Percentiles rank a stretch among this genome's conserved stretches.
These are phyloP conservation scores for Egretta garzetta DNA, from an alignment of 2,113 vertebrate species.

Conservation along the genomic window DNA sequence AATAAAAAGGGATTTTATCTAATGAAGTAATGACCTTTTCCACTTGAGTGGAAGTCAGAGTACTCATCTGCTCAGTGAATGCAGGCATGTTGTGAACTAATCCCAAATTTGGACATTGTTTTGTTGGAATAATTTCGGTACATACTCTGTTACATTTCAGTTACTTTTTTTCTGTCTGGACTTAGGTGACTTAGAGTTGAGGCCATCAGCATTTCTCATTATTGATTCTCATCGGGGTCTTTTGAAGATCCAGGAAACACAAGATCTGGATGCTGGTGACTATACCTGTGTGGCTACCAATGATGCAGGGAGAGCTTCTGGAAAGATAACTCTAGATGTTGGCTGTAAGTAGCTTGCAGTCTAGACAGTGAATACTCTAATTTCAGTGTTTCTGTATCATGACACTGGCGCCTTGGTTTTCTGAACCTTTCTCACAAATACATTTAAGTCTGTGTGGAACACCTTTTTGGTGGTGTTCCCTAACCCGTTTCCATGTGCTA, in stretches of 20 bases:
- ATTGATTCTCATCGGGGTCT: constrained; percentile 80
- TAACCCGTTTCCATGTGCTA: background rate
- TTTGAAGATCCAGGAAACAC: constrained; percentile 87
- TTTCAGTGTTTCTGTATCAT: background rate
- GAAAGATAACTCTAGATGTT: constrained; percentile 88
- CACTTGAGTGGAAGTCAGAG: background rate
- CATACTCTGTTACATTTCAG: background rate
- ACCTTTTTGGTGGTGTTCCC: background rate
- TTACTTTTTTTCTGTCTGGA: background rate
- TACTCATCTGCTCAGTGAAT: background rate
- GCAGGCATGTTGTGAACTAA: background rate
- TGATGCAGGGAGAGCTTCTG: constrained; percentile 85
- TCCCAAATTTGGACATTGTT: background rate
- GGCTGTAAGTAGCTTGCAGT: constrained; percentile 83
- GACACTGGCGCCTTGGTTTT: background rate
- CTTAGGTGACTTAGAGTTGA: constrained; percentile 86
- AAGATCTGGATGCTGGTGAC: constrained; percentile 88
- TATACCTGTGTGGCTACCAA: constrained; percentile 91
- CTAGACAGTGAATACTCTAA: background rate
- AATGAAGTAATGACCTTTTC: background rate
- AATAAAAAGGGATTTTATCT: background rate
- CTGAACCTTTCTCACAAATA: background rate
- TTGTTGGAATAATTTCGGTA: background rate
- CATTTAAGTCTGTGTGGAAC: background rate
- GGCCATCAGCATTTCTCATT: constrained; percentile 77